Conservation (phyloP, 2,888 invertebrate genomes). For the Graphium colonna region DNA sequence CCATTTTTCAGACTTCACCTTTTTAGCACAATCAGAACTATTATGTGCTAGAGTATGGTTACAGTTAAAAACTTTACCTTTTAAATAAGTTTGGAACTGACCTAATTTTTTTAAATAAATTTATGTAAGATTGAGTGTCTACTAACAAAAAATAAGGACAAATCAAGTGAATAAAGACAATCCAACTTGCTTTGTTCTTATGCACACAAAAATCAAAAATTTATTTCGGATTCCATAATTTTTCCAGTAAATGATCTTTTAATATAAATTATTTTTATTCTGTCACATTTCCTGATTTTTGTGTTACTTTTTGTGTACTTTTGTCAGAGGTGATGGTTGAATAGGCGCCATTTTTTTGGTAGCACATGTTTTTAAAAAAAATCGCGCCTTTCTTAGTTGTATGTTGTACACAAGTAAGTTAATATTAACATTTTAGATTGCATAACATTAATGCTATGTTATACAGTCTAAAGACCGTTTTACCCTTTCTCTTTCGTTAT, state of each 20-base stretch:
- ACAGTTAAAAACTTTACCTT: slow-evolving; percentile 5
- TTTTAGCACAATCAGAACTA: slow-evolving; percentile 30
- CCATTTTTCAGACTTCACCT: slow-evolving; percentile 31
- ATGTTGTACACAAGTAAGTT: slow-evolving; percentile 52
- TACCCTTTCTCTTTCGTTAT: slow-evolving; percentile 27
- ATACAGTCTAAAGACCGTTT: slow-evolving; percentile 29
- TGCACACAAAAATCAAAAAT: slow-evolving; percentile 13
- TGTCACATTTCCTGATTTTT: slow-evolving; percentile 33
- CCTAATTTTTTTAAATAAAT: slow-evolving; percentile 18
- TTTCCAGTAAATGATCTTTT: no score
- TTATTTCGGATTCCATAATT: background rate
- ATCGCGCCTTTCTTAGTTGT: slow-evolving; percentile 50
- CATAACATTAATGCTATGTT: slow-evolving; percentile 36
- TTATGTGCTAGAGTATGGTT: slow-evolving; percentile 21
- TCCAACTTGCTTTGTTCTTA: slow-evolving; percentile 14
- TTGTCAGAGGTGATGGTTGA: slow-evolving; percentile 60
- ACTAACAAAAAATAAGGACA: slow-evolving; percentile 49
- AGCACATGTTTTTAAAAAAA: slow-evolving; percentile 13
- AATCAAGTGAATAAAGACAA: slow-evolving; percentile 29
- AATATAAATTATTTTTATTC: background rate
- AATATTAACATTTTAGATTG: slow-evolving; percentile 43
- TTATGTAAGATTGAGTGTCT: slow-evolving; percentile 57
- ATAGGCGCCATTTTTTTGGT: slow-evolving; percentile 36
- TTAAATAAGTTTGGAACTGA: slow-evolving; percentile 19
- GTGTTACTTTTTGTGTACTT: slow-evolving; percentile 33